Base-by-base conservation (phyloP, 2,888 invertebrate species). In the Ariolimax columbianus region DNA sequence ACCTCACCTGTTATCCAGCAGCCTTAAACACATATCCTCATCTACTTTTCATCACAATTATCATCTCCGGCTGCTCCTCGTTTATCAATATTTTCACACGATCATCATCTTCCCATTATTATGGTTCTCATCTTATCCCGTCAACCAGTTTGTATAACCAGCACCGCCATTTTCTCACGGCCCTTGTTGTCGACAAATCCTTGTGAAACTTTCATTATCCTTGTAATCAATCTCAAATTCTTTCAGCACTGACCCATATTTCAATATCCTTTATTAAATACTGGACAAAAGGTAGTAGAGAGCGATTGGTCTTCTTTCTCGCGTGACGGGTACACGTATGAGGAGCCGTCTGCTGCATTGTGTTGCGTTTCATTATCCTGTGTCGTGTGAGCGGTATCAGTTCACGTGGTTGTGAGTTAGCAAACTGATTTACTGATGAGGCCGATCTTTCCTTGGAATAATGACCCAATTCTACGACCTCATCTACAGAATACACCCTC, bases 381-480 rank as follows among this genome's bases (percentile, higher is more conserved):
- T 66, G 33, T 33, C 33, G 66, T 66, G 66, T 33, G 33, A 66
- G 66, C 66, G 6, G 2, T 30, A 23, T 33, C 11, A n/a, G 33
- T 66, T 66, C 30, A 7, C 66, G 9, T 30, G 66, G 33, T 63
- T 66, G 33, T 66, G 30, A 66, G 66, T 66, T 33, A 66, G 17
- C 17, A 14, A 14, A 66, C 11, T 1, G 33, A 2, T 33, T 66
- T 30, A 66, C 30, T 33, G 33, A 66, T 9, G 66, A 33, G 11
- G 0, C 30, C 17, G 17, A 14, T 17, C 30, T 33, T 17, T 40
- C 3, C 26, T 7, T 38, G 23, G 11, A 26, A 55, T 7, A 63
- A 38, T 72, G 72, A 72, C 72, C 72, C 26, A 38, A 40, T 72
- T 72, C n/a, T 72, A 3, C 40, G 72, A 26, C 72, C 72, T 26